Conservation (phyloP, 2,888 invertebrate species). For the Caenorhabditis angaria region DNA sequence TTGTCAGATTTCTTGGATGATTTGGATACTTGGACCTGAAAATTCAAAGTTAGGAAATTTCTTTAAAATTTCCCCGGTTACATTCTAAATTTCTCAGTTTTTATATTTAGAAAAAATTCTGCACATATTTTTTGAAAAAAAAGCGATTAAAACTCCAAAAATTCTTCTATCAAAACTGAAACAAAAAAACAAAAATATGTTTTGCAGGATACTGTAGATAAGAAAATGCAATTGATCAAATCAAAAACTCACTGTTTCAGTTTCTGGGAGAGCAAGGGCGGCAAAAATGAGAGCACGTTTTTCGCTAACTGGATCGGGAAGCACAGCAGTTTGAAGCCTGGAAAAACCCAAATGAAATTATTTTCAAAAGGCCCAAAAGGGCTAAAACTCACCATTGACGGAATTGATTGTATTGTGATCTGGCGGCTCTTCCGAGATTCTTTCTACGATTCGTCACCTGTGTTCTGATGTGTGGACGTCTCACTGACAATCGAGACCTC, state of each 20-base stretch:
- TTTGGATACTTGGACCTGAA: background rate
- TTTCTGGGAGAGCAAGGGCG: slow-evolving; percentile 18
- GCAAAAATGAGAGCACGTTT: slow-evolving; percentile 32
- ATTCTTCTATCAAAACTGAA: background rate
- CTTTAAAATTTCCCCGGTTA: background rate
- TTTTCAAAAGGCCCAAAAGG: background rate
- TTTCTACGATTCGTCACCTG: slow-evolving; percentile 51
- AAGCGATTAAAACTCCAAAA: background rate
- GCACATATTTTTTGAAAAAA: too few species aligned
- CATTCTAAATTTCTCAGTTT: too few species aligned
- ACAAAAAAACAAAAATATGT: background rate
- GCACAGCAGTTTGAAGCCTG: slow-evolving; percentile 39
- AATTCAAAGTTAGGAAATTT: background rate
- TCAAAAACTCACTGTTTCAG: background rate
- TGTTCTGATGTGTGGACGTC: slow-evolving; percentile 51
- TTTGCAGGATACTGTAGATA: background rate
- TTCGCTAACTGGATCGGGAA: slow-evolving; percentile 36
- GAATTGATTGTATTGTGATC: slow-evolving; percentile 38
- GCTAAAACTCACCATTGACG: slow-evolving; percentile 24
- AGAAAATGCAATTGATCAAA: background rate
- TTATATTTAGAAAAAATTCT: too few species aligned
- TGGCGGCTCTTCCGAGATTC: slow-evolving; percentile 49
- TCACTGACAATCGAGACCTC: slow-evolving; percentile 55
- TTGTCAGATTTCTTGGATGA: slow-evolving; percentile 31
- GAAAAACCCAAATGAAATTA: slow-evolving; percentile 2